Evolutionary conservation across 1,140 invertebrate genomes (phyloP).

Genomic region (Campoletis sonorensis): DNA sequence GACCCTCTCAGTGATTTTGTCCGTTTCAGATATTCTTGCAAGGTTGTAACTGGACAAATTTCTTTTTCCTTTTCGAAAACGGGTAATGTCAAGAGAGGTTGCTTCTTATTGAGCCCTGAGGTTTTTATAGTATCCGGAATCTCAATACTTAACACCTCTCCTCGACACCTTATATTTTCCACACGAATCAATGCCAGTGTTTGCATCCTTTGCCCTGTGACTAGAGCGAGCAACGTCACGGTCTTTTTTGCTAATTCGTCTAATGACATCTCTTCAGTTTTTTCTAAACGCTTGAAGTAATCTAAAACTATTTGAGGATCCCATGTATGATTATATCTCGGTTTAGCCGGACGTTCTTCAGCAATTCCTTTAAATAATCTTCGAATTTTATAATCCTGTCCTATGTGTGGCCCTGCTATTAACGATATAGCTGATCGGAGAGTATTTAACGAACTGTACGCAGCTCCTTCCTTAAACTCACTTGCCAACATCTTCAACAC

Average conservation of each 20-base stretch:
- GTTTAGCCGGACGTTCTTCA: slow-evolving; percentile 46
- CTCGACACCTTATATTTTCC: slow-evolving; percentile 1
- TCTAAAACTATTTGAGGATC: slow-evolving; percentile 56
- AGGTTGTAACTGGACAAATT: background rate
- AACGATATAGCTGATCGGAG: slow-evolving; percentile 54
- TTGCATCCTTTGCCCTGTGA: slow-evolving; percentile 58
- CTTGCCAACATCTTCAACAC: slow-evolving; percentile 50
- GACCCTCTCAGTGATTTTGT: background rate
- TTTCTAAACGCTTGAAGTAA: slow-evolving; percentile 25
- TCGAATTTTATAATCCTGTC: slow-evolving; percentile 49
- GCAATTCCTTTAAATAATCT: slow-evolving; percentile 56
- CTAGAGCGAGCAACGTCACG: slow-evolving; percentile 46
- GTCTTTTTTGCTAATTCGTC: slow-evolving; percentile 39
- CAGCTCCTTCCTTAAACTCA: slow-evolving; percentile 49
- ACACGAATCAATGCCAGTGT: slow-evolving; percentile 47
- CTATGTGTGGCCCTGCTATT: slow-evolving; percentile 45
- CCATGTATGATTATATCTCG: slow-evolving; percentile 57
- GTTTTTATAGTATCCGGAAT: background rate
- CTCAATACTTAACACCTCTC: background rate
- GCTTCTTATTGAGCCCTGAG: background rate
- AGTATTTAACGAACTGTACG: slow-evolving; percentile 55
- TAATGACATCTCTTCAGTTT: slow-evolving; percentile 35
- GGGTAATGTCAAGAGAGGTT: background rate
- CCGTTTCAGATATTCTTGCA: background rate
- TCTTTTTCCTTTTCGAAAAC: background rate